Evolutionary conservation across 2,113 vertebrate genomes (phyloP).

Genomic region (Penelope pileata): DNA sequence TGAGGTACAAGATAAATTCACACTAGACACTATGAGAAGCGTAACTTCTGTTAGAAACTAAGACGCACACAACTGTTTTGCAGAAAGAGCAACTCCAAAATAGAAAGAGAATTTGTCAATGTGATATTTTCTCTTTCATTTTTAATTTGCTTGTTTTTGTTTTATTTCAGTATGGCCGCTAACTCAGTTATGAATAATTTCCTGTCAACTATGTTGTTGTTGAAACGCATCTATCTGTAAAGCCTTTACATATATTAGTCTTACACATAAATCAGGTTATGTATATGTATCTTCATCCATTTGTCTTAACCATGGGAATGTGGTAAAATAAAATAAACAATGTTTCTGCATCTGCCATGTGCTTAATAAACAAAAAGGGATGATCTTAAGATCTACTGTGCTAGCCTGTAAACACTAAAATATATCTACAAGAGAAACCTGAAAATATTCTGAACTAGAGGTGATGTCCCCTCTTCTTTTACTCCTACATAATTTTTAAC

Average conservation of each 20-base stretch:
- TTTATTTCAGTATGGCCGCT: neutral
- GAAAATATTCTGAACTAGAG: neutral
- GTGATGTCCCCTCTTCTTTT: neutral
- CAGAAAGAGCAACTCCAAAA: neutral
- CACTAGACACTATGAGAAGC: no score
- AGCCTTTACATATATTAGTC: neutral
- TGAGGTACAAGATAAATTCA: no score
- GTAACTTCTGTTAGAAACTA: no score
- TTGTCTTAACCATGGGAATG: neutral
- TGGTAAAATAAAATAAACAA: neutral
- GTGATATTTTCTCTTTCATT: neutral
- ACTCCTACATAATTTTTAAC: neutral
- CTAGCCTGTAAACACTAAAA: neutral
- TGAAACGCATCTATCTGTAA: neutral
- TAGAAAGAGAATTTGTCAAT: neutral
- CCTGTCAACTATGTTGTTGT: neutral
- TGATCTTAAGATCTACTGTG: neutral
- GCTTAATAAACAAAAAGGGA: neutral
- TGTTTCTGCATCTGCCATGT: neutral
- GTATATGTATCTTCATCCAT: neutral
- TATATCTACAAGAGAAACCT: neutral
- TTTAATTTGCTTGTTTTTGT: neutral
- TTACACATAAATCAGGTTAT: neutral
- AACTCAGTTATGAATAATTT: neutral
- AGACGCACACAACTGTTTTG: neutral